Evolutionary conservation across 2,113 vertebrate genomes (phyloP).

Genomic region (Elaphurus davidianus): DNA sequence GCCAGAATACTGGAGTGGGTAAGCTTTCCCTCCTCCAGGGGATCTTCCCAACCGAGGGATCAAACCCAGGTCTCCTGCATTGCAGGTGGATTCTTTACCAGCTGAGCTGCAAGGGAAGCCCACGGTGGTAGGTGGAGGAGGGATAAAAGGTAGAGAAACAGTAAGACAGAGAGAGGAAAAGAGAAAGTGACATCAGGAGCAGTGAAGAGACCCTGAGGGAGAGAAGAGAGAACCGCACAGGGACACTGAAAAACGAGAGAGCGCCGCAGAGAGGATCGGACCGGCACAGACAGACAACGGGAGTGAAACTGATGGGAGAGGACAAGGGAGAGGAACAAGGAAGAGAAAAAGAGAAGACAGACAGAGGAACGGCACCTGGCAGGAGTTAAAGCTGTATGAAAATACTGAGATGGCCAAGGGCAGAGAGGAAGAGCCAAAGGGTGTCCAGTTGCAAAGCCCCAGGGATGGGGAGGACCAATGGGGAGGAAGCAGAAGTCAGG

Average conservation of each 20-base stretch:
- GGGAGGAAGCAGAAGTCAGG: background rate
- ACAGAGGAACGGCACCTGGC: background rate
- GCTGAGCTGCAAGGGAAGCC: no score
- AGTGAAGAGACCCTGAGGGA: background rate
- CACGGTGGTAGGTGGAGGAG: background rate
- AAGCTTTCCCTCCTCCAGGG: background rate
- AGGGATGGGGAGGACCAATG: rapidly evolving
- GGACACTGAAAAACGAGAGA: background rate
- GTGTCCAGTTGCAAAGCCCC: no score
- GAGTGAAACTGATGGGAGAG: background rate
- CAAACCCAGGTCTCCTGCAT: background rate
- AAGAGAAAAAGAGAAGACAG: background rate
- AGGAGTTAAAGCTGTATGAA: background rate
- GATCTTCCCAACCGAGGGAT: background rate
- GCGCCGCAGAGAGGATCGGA: background rate
- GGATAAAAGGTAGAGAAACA: background rate
- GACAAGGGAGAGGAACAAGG: background rate
- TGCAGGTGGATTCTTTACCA: background rate
- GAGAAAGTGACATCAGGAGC: background rate
- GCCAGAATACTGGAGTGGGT: background rate
- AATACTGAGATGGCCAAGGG: background rate
- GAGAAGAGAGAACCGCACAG: background rate
- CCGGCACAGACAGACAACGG: background rate
- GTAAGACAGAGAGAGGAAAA: background rate
- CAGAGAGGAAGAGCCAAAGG: background rate